These are phyloP conservation scores for Poeciliopsis paucimaculata DNA, from an alignment of 2,797 vertebrate species.

Conservation along the genomic window DNA sequence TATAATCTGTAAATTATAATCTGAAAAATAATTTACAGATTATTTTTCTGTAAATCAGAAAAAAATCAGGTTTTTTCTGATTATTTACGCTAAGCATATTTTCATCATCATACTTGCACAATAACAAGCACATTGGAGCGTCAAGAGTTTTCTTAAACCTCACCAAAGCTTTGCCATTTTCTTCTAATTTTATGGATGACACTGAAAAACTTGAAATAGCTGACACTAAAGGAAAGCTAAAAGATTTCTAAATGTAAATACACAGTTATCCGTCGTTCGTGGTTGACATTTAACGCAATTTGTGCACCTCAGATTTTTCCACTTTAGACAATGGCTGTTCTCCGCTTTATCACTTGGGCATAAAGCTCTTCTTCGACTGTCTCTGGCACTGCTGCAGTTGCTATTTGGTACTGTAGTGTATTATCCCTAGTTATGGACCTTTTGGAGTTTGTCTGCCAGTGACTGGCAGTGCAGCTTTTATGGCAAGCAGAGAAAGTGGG, in stretches of 20 bases:
- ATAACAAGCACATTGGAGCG: neutral
- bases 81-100: neutral
- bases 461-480: slow-evolving; percentile 59
- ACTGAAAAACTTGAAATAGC: neutral
- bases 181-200: neutral
- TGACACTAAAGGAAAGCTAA: neutral
- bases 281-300: slow-evolving; percentile 16
- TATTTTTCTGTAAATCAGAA: too few species aligned
- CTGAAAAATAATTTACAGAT: too few species aligned
- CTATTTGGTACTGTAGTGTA: slow-evolving; percentile 25
- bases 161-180: neutral
- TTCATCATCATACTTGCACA: neutral
- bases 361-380: slow-evolving; percentile 43
- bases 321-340: slow-evolving; percentile 11
- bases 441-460: slow-evolving; percentile 43
- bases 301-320: neutral
- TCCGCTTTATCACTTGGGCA: slow-evolving; percentile 26
- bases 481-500: slow-evolving; percentile 75
- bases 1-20: too few species aligned
- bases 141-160: neutral
- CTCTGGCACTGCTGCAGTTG: slow-evolving; percentile 37
- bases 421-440: slow-evolving; percentile 47
- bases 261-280: neutral
- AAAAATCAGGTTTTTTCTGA: neutral
- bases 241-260: slow-evolving; percentile 2